phyloP scores from a whole-genome alignment of 2,113 vertebrate species.

The Malurus elegans region DNA sequence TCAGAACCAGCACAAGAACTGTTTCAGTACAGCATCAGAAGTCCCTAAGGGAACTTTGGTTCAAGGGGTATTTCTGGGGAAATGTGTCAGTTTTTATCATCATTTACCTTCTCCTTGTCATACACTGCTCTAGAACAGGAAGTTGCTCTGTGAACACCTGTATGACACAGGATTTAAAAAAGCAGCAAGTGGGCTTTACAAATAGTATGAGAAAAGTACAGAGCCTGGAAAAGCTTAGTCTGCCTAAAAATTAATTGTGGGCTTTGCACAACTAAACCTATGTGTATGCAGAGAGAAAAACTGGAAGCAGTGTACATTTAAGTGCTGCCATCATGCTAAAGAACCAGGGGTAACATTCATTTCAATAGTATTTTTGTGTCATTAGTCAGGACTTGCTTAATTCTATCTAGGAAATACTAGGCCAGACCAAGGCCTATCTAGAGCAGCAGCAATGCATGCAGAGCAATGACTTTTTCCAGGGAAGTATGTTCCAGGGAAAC shows the following conservation, averaged over 20 bases:
- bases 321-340: neutral
- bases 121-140: neutral
- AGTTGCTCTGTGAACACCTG: neutral
- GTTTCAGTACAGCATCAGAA: neutral
- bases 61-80: neutral
- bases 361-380: neutral
- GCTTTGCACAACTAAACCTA: neutral
- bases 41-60: neutral
- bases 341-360: neutral
- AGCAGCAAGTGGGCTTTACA: neutral
- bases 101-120: neutral
- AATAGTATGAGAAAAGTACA: neutral
- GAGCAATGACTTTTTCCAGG: neutral
- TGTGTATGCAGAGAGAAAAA: neutral
- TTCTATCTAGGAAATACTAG: neutral
- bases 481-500: neutral
- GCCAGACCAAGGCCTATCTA: neutral
- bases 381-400: neutral
- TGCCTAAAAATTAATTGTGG: neutral
- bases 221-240: neutral
- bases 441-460: neutral
- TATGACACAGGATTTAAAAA: neutral
- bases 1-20: neutral
- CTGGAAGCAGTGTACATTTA: neutral
- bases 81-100: neutral